phyloP scores from a whole-genome alignment of 2,888 invertebrate species.

The Acleris emargana region DNA sequence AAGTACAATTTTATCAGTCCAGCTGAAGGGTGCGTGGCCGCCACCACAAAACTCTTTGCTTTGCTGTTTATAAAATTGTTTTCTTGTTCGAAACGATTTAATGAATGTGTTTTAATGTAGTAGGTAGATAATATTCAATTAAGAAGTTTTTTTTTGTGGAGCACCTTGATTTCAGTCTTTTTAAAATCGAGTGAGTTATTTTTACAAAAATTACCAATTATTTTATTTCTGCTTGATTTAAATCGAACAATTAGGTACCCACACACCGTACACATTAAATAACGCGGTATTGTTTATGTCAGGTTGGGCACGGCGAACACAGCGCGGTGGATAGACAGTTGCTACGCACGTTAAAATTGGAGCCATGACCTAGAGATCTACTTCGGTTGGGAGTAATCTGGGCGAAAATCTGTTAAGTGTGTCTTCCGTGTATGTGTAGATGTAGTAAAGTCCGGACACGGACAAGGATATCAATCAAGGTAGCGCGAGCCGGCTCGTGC shows the following conservation, averaged over 20 bases:
- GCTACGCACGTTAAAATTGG: conserved; percentile 29
- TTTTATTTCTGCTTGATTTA: neutral
- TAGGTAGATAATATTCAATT: neutral
- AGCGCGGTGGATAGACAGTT: conserved; percentile 16
- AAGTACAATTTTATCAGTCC: conserved; percentile 56
- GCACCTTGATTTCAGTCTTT: conserved; percentile 2
- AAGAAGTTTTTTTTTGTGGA: neutral
- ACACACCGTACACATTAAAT: no score
- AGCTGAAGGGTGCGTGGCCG: conserved; percentile 68
- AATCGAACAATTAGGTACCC: no score
- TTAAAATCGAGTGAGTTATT: neutral
- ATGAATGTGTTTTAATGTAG: neutral
- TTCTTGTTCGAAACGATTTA: conserved; percentile 23
- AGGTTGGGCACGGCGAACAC: conserved; percentile 11
- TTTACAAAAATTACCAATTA: neutral
- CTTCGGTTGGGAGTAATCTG: conserved; percentile 30
- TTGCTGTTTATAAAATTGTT: conserved; percentile 46
- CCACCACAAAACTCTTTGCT: conserved; percentile 70
- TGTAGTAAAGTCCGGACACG: conserved; percentile 34
- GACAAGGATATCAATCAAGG: conserved; percentile 31
- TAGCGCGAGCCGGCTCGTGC: neutral
- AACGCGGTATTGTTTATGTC: conserved; percentile 6
- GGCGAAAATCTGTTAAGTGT: conserved; percentile 35
- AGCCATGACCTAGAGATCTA: conserved; percentile 32
- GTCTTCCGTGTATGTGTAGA: conserved; percentile 29